These are phyloP conservation scores for Fabriciana adippe DNA, from an alignment of 2,888 invertebrate species.

Conservation along the genomic window DNA sequence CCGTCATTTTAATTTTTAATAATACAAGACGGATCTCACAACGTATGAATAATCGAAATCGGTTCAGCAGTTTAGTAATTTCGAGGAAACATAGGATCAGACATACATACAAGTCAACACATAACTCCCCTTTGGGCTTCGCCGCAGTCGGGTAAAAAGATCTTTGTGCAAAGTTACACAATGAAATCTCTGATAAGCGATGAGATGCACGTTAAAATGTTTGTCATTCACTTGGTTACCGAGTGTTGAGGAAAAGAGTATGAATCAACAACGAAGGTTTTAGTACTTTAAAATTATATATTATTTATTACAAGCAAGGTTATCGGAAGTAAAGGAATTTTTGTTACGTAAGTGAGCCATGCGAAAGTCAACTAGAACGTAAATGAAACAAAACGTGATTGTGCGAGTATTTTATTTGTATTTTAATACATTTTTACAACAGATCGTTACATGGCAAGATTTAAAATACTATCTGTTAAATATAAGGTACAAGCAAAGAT, in stretches of 20 bases:
- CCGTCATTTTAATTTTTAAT: no score
- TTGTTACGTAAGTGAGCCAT: constrained; percentile 23
- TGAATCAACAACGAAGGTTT: constrained; percentile 1
- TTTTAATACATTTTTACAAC: constrained; percentile 35
- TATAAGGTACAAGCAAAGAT: constrained; percentile 20
- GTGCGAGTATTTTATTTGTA: constrained; percentile 38
- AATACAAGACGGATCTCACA: no score
- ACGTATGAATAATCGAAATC: no score
- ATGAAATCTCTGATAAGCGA: no score
- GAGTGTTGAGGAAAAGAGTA: background rate
- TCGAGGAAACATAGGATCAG: no score
- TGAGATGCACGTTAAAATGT: background rate
- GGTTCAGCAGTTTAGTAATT: no score
- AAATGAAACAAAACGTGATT: constrained; percentile 30
- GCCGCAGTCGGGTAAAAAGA: no score
- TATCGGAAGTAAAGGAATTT: constrained; percentile 28
- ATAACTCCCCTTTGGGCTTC: no score
- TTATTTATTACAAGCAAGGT: constrained; percentile 24
- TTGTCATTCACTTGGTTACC: background rate
- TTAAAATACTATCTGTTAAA: constrained; percentile 20
- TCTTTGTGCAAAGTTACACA: no score
- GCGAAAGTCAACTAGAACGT: constrained; percentile 13
- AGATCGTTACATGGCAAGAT: constrained; percentile 34
- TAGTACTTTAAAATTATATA: background rate
- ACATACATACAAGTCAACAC: no score